Conservation (phyloP, 2,888 invertebrate genomes). For the Subacronicta megacephala region DNA sequence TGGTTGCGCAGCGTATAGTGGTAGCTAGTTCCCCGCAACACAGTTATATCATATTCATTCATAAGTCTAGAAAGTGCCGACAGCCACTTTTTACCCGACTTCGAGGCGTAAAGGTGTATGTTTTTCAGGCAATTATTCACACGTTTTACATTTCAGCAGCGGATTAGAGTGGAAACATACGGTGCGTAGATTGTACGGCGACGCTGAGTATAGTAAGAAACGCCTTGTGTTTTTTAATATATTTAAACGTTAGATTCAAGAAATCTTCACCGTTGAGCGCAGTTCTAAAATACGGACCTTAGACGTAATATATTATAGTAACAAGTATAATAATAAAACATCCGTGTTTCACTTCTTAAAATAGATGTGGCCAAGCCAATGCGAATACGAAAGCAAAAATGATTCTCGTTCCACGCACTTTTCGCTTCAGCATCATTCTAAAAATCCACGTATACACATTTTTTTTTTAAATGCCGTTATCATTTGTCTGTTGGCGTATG, state of each 20-base stretch:
- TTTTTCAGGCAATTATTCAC: constrained; percentile 38
- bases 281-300: neutral
- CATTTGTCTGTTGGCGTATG: too few relatives aligned
- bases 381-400: constrained; percentile 15
- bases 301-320: constrained; percentile 12
- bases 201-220: neutral
- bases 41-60: constrained; percentile 18
- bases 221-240: too few relatives aligned
- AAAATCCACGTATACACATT: too few relatives aligned
- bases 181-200: neutral
- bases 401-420: constrained; percentile 31
- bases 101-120: constrained; percentile 14
- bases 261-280: too few relatives aligned
- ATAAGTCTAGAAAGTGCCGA: constrained; percentile 42
- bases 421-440: constrained; percentile 1
- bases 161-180: constrained; percentile 29
- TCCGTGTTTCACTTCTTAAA: constrained; percentile 28
- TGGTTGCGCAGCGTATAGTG: neutral
- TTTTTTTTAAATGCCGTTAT: too few relatives aligned
- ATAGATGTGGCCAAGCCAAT: constrained; percentile 33
- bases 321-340: constrained; percentile 12
- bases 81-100: constrained; percentile 29
- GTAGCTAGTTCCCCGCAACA: constrained; percentile 2
- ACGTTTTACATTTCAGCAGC: constrained; percentile 38
- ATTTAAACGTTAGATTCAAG: too few relatives aligned